phyloP scores from a whole-genome alignment of 2,113 vertebrate species.

The Reinhardtius hippoglossoides region DNA sequence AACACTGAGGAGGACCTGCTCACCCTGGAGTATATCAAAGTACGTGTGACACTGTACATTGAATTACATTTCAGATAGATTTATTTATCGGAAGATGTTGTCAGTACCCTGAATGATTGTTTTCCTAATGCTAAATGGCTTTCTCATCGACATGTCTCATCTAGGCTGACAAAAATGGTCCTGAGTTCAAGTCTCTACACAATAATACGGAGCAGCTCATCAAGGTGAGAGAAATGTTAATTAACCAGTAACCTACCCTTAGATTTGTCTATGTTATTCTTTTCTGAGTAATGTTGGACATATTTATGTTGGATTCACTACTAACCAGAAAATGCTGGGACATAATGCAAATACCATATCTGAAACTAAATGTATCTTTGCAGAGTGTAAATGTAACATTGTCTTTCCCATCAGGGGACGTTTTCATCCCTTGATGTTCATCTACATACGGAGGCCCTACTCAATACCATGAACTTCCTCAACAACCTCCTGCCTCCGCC shows the following conservation, averaged over 20 bases:
- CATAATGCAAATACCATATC: not conserved
- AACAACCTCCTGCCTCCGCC: conserved; percentile 87
- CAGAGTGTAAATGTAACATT: not conserved
- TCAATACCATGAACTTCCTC: conserved; percentile 92
- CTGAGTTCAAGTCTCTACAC: conserved; percentile 87
- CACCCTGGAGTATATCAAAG: conserved; percentile 91
- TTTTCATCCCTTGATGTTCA: conserved; percentile 97
- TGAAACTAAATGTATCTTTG: not conserved
- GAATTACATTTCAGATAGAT: not conserved
- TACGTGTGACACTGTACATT: conserved; percentile 38
- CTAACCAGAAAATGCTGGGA: not conserved
- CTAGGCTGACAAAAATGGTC: conserved; percentile 89
- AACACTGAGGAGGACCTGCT: conserved; percentile 92
- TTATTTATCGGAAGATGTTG: not conserved
- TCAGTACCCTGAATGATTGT: not conserved
- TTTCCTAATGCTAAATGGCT: not conserved
- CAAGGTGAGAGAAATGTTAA: conserved; percentile 84
- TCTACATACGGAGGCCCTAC: conserved; percentile 94
- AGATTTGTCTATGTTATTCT: not conserved
- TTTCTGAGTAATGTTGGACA: not conserved
- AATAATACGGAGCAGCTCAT: conserved; percentile 91
- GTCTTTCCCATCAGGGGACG: conserved; percentile 77
- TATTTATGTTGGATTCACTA: not conserved
- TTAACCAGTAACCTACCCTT: not conserved
- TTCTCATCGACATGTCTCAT: conserved; percentile 22